Conservation (phyloP, 2,113 vertebrate species). For the Collichthys lucidus region DNA sequence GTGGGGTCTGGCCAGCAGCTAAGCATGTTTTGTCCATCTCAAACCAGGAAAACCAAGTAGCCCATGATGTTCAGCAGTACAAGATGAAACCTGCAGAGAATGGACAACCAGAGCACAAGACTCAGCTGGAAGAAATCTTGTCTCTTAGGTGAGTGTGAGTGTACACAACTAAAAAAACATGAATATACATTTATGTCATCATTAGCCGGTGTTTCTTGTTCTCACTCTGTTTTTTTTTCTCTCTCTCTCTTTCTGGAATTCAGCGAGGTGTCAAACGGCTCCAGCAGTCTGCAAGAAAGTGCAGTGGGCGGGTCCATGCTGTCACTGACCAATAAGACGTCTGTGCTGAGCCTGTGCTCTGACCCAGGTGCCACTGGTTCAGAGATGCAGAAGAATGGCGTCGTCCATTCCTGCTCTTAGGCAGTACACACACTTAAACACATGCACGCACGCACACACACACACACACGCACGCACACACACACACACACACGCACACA, state of each 20-base stretch:
- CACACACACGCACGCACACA: constrained; percentile 37
- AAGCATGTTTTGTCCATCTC: constrained; percentile 20
- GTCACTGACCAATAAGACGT: constrained; percentile 90
- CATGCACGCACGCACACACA: constrained; percentile 18
- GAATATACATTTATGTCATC: background rate
- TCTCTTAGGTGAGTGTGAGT: constrained; percentile 88
- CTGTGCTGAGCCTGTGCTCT: constrained; percentile 89
- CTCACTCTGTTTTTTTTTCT: background rate
- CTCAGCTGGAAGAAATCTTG: constrained; percentile 90
- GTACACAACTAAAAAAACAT: background rate
- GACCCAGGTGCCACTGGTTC: constrained; percentile 86
- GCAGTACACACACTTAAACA: constrained; percentile 55
- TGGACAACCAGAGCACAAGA: constrained; percentile 92
- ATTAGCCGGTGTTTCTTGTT: background rate
- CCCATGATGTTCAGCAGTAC: constrained; percentile 92
- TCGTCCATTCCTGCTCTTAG: constrained; percentile 89
- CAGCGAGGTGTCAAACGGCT: constrained; percentile 95
- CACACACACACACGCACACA: constrained; percentile 33
- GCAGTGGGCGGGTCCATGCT: constrained; percentile 83
- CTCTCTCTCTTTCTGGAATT: constrained; percentile 9
- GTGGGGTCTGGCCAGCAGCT: background rate
- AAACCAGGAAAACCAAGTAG: constrained; percentile 92
- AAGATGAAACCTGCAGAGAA: constrained; percentile 95
- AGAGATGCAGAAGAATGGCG: constrained; percentile 90
- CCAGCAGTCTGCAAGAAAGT: constrained; percentile 89